Base-by-base conservation (phyloP, 2,113 vertebrate genomes). In the Hypocryptadius cinnamomeus region DNA sequence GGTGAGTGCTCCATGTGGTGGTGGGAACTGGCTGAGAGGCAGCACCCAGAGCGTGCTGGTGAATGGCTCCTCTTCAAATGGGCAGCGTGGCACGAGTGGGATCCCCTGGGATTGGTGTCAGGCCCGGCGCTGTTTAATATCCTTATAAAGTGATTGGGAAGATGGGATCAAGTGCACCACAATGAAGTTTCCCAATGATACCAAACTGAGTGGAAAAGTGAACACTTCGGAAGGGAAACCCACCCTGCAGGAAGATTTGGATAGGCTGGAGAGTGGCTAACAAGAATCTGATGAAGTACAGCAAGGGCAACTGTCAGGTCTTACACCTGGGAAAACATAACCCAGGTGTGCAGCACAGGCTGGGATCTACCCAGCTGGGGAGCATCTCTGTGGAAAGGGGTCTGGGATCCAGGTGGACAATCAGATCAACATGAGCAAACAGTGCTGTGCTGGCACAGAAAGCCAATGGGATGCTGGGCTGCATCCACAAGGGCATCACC, bases 41-140 rank as follows among this genome's bases (percentile, higher is more conserved):
- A 10, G 59, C 50, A 33, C 5, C 50, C 31, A 65, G 59, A 44
- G 66, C 37, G 19, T 63, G 54, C 56, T 78, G 73, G 39, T n/a
- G 5, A 24, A 14, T 54, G 57, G 10, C 56, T 78, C 47, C 56
- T 70, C 24, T 19, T 28, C 64, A 47, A 20, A 61, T 6, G 33
- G 39, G 30, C 15, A 23, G 11, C 2, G 1, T 53, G 47, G 48
- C 64, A 39, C 1, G 0, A 47, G 47, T 30, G 25, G 56, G n/a
- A 24, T 15, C 6, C 40, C n/a, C n/a, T 10, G 7, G 56, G 39
- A 24, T 8, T 10, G n/a, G 2, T 47, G 47, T 4, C 39, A 17
- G 28, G 24, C 17, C 64, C 30, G 17, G 24, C 1, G 0, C 64
- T 47, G 40, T 47, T 79, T 8, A 54, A 47, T 47, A 21, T n/a